These are phyloP conservation scores for Drosophila gunungcola DNA, from an alignment of 1,140 invertebrate species.

Conservation along the genomic window DNA sequence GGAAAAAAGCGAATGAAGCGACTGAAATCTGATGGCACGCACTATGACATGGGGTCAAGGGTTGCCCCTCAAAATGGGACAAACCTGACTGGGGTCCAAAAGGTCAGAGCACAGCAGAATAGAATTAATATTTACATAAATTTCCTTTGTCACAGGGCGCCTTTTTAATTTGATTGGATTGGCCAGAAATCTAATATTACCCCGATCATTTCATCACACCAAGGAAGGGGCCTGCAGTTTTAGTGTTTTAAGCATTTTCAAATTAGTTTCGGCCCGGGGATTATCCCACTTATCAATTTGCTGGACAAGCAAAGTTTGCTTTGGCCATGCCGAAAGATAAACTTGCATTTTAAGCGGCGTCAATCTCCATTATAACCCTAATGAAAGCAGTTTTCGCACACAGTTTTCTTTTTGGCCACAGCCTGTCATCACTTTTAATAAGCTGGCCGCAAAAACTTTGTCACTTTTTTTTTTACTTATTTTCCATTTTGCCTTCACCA, in stretches of 20 bases:
- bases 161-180: slow-evolving; percentile 51
- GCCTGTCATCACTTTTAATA: slow-evolving; percentile 81
- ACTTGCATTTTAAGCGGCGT: slow-evolving; percentile 56
- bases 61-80: slow-evolving; percentile 9
- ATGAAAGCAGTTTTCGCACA: slow-evolving; percentile 41
- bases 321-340: slow-evolving; percentile 35
- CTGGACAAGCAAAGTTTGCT: slow-evolving; percentile 48
- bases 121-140: slow-evolving; percentile 51
- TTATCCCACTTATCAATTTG: slow-evolving; percentile 55
- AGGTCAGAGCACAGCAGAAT: slow-evolving; percentile 34
- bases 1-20: slow-evolving; percentile 56
- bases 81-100: slow-evolving; percentile 21
- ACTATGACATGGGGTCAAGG: slow-evolving; percentile 16
- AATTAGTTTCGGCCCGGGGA: slow-evolving; percentile 35
- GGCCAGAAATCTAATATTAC: slow-evolving; percentile 25
- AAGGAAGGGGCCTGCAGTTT: not conserved
- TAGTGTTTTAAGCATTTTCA: slow-evolving; percentile 41
- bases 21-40: slow-evolving; percentile 58
- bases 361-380: slow-evolving; percentile 56
- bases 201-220: slow-evolving; percentile 48
- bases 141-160: slow-evolving; percentile 17
- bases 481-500: not conserved
- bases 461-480: slow-evolving; percentile 36
- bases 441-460: slow-evolving; percentile 76
- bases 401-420: slow-evolving; percentile 41